A percentile compares a stretch with the other conserved stretches of the same genome.
phyloP scores from a whole-genome alignment of 2,113 vertebrate species.

The Pogona vitticeps region DNA sequence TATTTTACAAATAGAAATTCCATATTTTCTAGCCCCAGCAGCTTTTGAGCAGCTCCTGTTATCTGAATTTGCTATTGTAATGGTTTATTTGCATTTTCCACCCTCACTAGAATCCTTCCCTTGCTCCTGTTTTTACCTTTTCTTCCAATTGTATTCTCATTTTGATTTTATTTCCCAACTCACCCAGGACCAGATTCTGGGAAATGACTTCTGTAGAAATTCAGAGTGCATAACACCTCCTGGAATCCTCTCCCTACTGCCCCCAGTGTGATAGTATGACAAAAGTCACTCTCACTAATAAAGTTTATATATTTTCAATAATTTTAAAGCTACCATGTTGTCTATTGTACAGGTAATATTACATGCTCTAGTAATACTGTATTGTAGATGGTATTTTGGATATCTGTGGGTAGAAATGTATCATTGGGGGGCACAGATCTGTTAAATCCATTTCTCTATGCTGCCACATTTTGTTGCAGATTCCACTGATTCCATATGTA shows the following conservation, averaged over 20 bases:
- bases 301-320: too few relatives aligned
- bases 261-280: neutral
- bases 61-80: slow-evolving; percentile 65
- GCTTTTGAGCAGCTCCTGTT: slow-evolving; percentile 60
- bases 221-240: slow-evolving; percentile 7
- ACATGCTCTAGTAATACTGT: too few relatives aligned
- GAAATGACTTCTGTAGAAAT: slow-evolving; percentile 1
- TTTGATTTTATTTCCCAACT: slow-evolving; percentile 49
- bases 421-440: too few relatives aligned
- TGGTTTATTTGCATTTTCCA: slow-evolving; percentile 54
- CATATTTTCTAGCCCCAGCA: slow-evolving; percentile 64
- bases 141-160: slow-evolving; percentile 47
- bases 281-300: too few relatives aligned
- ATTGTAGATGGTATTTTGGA: too few relatives aligned
- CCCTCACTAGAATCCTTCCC: slow-evolving; percentile 37
- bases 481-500: too few relatives aligned
- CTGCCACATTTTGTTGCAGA: too few relatives aligned
- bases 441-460: too few relatives aligned
- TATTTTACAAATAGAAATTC: slow-evolving; percentile 72
- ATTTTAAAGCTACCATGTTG: too few relatives aligned
- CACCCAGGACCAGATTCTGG: slow-evolving; percentile 27
- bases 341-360: too few relatives aligned
- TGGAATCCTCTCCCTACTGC: too few relatives aligned
- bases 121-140: slow-evolving; percentile 45
- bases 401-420: too few relatives aligned